Evolutionary conservation across 2,797 vertebrate species (phyloP).

Genomic region (Chrosomus eos): DNA sequence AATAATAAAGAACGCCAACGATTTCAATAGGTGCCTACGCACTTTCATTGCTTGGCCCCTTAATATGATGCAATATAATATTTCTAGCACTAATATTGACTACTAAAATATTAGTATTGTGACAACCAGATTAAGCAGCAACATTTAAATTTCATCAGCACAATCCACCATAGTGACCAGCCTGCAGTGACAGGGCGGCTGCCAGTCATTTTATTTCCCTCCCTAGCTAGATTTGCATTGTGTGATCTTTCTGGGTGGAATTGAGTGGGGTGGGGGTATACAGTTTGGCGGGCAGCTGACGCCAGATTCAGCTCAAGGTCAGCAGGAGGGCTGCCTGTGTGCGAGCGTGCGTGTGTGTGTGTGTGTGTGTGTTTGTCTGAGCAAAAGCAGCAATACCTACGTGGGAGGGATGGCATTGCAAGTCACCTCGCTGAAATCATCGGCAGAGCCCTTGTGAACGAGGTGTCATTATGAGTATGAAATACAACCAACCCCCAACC

Average conservation of each 20-base stretch:
- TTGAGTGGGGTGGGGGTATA: conserved; percentile 25
- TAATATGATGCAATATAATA: neutral
- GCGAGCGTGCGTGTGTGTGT: neutral
- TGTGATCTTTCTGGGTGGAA: conserved; percentile 54
- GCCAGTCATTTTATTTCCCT: conserved; percentile 31
- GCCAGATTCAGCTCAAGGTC: conserved; percentile 61
- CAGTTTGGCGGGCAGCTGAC: conserved; percentile 55
- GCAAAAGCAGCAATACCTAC: neutral
- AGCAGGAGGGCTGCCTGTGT: conserved; percentile 49
- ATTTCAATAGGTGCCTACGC: no score
- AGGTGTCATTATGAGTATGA: conserved; percentile 56
- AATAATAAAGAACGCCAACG: no score
- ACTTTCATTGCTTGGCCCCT: no score
- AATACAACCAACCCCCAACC: conserved; percentile 33
- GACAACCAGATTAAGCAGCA: neutral
- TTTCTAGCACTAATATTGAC: neutral
- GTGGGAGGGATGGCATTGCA: conserved; percentile 45
- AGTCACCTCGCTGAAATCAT: conserved; percentile 58
- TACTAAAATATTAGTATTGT: neutral
- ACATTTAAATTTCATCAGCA: conserved; percentile 54
- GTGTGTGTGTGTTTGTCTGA: neutral
- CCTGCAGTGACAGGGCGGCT: conserved; percentile 43
- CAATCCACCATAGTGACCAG: conserved; percentile 56
- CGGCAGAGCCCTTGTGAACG: conserved; percentile 50
- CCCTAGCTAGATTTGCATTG: conserved; percentile 57